Evolutionary conservation across 1,140 invertebrate genomes (phyloP), one percentile per base, ranked within the genome.

Genomic region (Drosophila arawakana): DNA sequence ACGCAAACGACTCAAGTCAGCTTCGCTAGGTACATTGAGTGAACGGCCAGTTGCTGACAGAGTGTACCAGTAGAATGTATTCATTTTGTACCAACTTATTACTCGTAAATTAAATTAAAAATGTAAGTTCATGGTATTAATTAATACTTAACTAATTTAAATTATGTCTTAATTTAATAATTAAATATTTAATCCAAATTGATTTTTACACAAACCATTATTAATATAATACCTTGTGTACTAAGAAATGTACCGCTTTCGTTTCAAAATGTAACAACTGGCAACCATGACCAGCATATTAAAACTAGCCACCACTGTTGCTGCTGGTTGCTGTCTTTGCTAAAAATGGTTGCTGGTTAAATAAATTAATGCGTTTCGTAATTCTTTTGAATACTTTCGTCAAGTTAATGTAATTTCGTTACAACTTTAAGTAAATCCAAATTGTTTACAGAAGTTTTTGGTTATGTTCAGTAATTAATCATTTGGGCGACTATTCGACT

Each of bases 281-380:
- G 25, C 25, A 30, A 30, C 25, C 25, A 30, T 30, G 25, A 30
- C 25, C 30, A 30, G 49, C 49, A 69, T 60, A 52, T 71, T 76
- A 76, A 57, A 59, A 18, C 55, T 25, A 39, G 55, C 46, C 79
- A 62, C 65, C 57, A 81, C 43, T 79, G 77, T 79, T 54, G 35
- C 18, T 44, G 4, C 21, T 3, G 81, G 81, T 84, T 84, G 21
- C 30, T 85, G 81, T 84, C 73, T 68, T 65, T 34, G 77, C 81
- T 84, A 8, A 65, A 58, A 47, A 55, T 21, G 80, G 80, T 85
- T 85, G 49, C 58, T 68, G 73, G 46, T 55, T 43, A 84, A 84
- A 77, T 84, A 80, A 70, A 60, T 77, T 82, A 82, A 82, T 84
- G 60, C 50, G 79, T 49, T 55, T 44, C 47, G 59, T 67, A 46